Percentiles rank a stretch among this genome's conserved stretches.
Evolutionary conservation across 1,140 invertebrate genomes (phyloP).

Genomic region (Brachystomella parvula): DNA sequence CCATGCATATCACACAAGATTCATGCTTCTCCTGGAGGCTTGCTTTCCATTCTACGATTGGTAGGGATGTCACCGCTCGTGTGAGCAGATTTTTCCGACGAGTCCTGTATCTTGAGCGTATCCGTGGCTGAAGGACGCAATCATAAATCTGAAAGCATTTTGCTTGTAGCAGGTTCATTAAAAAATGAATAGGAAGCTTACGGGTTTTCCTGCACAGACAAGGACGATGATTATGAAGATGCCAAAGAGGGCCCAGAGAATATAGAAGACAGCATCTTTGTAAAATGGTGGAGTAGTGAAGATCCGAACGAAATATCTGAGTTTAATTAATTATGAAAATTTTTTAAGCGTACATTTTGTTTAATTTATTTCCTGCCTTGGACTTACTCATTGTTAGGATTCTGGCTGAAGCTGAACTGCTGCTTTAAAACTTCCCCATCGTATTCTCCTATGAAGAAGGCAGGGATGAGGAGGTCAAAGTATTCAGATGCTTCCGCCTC

Average conservation of each 20-base stretch:
- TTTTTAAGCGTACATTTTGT: too few relatives aligned
- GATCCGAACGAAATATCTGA: background rate
- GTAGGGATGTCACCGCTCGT: background rate
- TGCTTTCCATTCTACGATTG: background rate
- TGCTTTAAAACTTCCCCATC: slow-evolving; percentile 56
- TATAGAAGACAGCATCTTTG: background rate
- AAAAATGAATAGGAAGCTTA: background rate
- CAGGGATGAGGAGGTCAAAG: slow-evolving; percentile 55
- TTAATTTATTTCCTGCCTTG: too few relatives aligned
- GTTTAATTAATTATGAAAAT: too few relatives aligned
- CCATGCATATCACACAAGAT: slow-evolving; percentile 90
- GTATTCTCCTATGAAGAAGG: slow-evolving; percentile 64
- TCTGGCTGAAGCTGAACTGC: too few relatives aligned
- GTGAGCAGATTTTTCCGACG: background rate
- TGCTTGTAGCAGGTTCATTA: background rate
- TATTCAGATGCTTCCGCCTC: slow-evolving; percentile 48
- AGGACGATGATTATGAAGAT: background rate
- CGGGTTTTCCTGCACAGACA: background rate
- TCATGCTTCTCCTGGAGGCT: background rate
- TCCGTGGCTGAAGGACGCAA: background rate
- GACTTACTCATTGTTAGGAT: too few relatives aligned
- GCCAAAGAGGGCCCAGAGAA: background rate
- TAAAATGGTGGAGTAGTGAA: background rate
- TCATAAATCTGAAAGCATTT: slow-evolving; percentile 2
- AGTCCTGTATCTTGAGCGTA: background rate